Evolutionary conservation across 2,888 invertebrate species (phyloP).

Genomic region (Apodemia zela): DNA sequence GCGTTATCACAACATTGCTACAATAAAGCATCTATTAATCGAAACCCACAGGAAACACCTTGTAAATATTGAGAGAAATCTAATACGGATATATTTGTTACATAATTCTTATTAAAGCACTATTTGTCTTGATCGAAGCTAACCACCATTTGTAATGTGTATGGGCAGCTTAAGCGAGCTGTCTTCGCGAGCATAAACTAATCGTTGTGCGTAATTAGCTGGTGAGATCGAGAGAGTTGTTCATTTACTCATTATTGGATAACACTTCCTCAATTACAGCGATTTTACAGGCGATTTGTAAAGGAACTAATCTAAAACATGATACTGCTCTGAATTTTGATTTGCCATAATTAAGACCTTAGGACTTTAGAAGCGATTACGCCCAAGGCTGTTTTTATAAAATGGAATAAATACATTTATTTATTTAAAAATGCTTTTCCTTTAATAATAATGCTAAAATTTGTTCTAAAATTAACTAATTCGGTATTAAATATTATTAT

Average conservation of each 20-base stretch:
- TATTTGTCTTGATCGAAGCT: constrained; percentile 10
- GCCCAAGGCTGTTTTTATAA: too few species aligned
- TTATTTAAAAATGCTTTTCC: too few species aligned
- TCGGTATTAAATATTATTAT: too few species aligned
- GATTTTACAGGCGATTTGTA: neutral
- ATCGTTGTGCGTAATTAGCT: constrained; percentile 15
- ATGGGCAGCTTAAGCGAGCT: constrained; percentile 5
- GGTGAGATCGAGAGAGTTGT: constrained; percentile 12
- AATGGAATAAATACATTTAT: too few species aligned
- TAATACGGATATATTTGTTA: constrained; percentile 2
- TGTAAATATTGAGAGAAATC: constrained; percentile 1
- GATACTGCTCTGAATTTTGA: neutral
- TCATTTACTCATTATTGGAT: constrained; percentile 7
- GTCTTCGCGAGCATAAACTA: constrained; percentile 15
- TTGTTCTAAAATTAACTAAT: too few species aligned
- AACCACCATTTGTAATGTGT: constrained; percentile 4
- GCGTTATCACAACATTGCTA: neutral
- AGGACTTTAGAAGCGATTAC: too few species aligned
- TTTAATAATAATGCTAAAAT: too few species aligned
- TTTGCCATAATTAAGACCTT: too few species aligned
- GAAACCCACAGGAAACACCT: neutral
- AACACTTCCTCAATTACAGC: constrained; percentile 15
- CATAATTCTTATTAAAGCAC: constrained; percentile 12
- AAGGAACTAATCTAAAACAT: neutral
- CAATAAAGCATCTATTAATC: neutral